Conservation (phyloP, 2,113 vertebrate genomes). For the Labrus mixtus region DNA sequence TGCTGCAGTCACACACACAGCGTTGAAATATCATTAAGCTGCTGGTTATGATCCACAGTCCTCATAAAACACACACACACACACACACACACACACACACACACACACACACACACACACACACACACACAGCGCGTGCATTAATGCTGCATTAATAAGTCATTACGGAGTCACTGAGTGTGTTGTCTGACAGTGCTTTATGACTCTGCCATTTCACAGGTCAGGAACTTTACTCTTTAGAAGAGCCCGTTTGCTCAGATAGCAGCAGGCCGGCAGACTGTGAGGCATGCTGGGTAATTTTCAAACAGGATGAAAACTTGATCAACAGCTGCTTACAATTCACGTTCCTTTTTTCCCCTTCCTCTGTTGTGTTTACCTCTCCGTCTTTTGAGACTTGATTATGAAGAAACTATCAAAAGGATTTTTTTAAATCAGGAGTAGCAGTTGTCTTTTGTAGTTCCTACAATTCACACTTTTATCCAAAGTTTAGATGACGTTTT, state of each 20-base stretch:
- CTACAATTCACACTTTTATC: no score
- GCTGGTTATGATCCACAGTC: background rate
- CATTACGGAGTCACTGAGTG: conserved; percentile 31
- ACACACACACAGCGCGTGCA: background rate
- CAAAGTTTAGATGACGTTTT: no score
- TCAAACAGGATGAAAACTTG: background rate
- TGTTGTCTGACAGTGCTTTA: conserved; percentile 38
- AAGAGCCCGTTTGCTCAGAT: conserved; percentile 1
- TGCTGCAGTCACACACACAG: conserved; percentile 2
- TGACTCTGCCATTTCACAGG: conserved; percentile 48
- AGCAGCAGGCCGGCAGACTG: conserved; percentile 10
- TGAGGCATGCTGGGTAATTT: conserved; percentile 24
- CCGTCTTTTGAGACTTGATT: no score
- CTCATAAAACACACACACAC: background rate
- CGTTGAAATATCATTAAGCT: conserved; percentile 9
- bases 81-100: background rate
- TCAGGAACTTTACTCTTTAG: conserved; percentile 44
- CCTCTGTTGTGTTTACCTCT: no score
- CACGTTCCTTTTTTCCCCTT: background rate
- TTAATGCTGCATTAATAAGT: conserved; percentile 47
- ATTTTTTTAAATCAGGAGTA: no score
- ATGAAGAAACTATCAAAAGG: no score
- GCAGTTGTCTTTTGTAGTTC: no score
- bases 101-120: no score
- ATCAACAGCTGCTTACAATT: background rate